These are phyloP conservation scores for Tapirus indicus DNA, from an alignment of 2,797 vertebrate species.

Conservation along the genomic window DNA sequence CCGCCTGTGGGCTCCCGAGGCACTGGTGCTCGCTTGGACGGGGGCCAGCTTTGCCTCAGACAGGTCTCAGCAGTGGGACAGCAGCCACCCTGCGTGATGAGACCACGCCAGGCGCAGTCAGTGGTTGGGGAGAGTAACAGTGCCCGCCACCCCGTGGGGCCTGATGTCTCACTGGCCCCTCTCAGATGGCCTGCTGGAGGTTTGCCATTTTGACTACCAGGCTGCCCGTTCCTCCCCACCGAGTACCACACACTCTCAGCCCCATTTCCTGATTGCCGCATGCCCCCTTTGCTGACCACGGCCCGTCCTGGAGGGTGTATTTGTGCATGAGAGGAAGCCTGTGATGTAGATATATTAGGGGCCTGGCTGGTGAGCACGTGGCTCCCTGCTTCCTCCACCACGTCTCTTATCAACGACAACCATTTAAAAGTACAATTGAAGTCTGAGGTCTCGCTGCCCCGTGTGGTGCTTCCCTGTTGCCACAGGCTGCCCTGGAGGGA, in stretches of 20 bases:
- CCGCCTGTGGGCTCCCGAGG: not conserved
- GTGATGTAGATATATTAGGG: not conserved
- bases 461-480: accelerated
- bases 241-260: not conserved
- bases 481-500: not conserved
- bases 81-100: not conserved
- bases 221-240: too few species aligned
- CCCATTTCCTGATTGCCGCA: not conserved
- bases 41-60: not conserved
- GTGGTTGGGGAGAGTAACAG: not conserved
- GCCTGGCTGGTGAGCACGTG: too few species aligned
- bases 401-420: not conserved
- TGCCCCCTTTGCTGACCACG: not conserved
- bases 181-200: too few species aligned
- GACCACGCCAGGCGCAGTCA: too few species aligned
- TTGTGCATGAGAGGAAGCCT: not conserved
- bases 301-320: not conserved
- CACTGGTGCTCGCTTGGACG: not conserved
- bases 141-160: not conserved
- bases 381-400: not conserved
- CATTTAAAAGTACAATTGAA: not conserved
- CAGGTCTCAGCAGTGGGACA: not conserved
- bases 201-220: not conserved
- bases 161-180: not conserved
- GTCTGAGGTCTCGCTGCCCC: not conserved